Conservation (phyloP, 2,888 invertebrate genomes). For the Herminia tarsipennalis region DNA sequence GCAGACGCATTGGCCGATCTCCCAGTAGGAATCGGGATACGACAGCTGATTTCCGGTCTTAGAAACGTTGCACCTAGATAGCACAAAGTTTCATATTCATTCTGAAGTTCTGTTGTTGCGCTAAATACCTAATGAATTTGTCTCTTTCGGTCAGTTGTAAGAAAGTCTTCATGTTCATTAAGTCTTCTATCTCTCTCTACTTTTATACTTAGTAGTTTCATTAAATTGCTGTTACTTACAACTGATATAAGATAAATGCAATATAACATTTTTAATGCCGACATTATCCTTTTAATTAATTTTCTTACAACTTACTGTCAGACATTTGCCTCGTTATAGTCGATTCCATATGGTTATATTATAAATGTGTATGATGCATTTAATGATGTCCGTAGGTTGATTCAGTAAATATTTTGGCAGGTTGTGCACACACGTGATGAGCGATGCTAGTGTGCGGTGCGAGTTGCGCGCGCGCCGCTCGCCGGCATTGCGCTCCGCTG, state of each 20-base stretch:
- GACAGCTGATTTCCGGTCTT: conserved; percentile 81
- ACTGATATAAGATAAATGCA: too few species aligned
- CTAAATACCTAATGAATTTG: conserved; percentile 29
- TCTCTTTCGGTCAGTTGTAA: conserved; percentile 18
- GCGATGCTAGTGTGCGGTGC: conserved; percentile 9
- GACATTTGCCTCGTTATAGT: too few species aligned
- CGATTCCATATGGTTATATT: conserved; percentile 14
- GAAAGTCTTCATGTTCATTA: too few species aligned
- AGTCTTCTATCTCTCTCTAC: too few species aligned
- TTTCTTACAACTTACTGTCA: too few species aligned
- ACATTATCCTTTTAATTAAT: too few species aligned
- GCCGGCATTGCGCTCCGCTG: conserved; percentile 70
- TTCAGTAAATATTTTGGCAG: conserved; percentile 28
- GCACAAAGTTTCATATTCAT: conserved; percentile 43
- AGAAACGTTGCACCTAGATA: conserved; percentile 53
- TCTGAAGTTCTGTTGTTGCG: conserved; percentile 29
- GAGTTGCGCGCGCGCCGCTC: conserved; percentile 12
- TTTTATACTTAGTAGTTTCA: too few species aligned
- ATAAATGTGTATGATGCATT: conserved; percentile 18
- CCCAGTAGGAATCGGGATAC: conserved; percentile 72
- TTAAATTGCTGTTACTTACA: too few species aligned
- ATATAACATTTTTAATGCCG: too few species aligned
- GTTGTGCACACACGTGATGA: conserved; percentile 14
- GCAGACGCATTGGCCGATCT: conserved; percentile 74
- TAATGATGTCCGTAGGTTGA: conserved; percentile 19